Evolutionary conservation across 1,140 invertebrate species (phyloP).

Genomic region (Mamestra configurata): DNA sequence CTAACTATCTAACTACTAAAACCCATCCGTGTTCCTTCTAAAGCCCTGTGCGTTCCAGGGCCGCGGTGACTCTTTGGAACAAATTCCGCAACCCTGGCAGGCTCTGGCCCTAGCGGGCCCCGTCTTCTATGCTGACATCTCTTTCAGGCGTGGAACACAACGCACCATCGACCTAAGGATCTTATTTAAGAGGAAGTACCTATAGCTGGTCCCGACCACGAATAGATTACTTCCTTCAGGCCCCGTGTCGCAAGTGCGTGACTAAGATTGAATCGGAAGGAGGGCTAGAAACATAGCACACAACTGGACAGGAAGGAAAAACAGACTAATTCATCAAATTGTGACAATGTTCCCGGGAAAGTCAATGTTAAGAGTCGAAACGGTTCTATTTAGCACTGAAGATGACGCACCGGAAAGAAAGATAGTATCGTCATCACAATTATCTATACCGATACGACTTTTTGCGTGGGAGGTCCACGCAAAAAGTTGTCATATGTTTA

Average conservation of each 20-base stretch:
- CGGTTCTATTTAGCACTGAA: background rate
- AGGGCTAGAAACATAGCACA: background rate
- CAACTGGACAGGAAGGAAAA: background rate
- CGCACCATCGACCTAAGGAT: background rate
- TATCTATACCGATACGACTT: no score
- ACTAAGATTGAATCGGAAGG: constrained; percentile 8
- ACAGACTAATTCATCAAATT: background rate
- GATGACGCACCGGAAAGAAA: background rate
- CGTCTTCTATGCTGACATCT: no score
- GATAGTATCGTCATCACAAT: no score
- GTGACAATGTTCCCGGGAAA: background rate
- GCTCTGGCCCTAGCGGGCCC: no score
- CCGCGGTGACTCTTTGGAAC: no score
- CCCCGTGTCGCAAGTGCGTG: background rate
- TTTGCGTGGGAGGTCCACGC: no score
- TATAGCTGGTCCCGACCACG: background rate
- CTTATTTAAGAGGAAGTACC: background rate
- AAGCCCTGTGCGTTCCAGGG: no score
- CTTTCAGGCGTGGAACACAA: no score
- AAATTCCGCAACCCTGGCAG: no score
- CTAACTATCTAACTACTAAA: no score
- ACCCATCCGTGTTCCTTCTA: no score
- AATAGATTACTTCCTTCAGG: constrained; percentile 8
- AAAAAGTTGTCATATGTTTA: no score
- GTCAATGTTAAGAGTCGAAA: background rate